Evolutionary conservation across 92 coral and sea anemone genomes (phyloP), one percentile per base, ranked within the genome.

Genomic region (Phenganax stokvisi): DNA sequence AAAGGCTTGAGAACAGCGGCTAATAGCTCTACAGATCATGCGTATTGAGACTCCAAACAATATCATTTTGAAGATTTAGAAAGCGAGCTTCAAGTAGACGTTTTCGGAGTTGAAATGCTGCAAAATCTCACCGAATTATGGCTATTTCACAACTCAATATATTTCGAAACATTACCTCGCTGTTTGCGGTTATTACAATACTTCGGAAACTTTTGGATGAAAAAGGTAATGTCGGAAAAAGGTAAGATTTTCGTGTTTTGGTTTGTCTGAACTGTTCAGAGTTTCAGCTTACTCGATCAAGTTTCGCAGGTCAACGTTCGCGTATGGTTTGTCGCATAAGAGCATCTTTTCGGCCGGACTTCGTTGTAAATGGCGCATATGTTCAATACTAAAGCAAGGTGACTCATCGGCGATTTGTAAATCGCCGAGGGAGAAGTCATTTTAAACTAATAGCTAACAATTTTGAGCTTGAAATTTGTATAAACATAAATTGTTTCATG

Each of bases 401-500:
- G 37, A 28, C 12, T 66, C 37, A 66, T 66, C 72, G 72, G 9
- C 72, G 37, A 66, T 66, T 9, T 16, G 25, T 20, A 20, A 20
- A 20, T 20, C 25, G 25, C 72, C 72, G 15, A 66, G 37, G 37
- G 72, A 20, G 17, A 66, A 66, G 72, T 10, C 17, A 66, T 66
- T 66, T 66, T 66, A 66, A 66, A 66, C 72, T 10, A 16, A 66
- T 66, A 66, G 72, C 72, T 66, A 66, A 66, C 72, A 66, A 66
- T 66, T 28, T 66, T 66, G 27, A 20, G 15, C 27, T 66, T 66
- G 25, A 20, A 20, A 66, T 20, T 8, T 16, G 9, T 66, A 16
- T 16, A 16, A 66, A 56, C 60, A 56, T 56, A 20, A 20, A 20
- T 56, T 15, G 60, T 56, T 66, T 16, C 9, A 66, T 20, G 12